Evolutionary conservation across 2,797 vertebrate genomes (phyloP).

Genomic region (Cryptoprocta ferox): DNA sequence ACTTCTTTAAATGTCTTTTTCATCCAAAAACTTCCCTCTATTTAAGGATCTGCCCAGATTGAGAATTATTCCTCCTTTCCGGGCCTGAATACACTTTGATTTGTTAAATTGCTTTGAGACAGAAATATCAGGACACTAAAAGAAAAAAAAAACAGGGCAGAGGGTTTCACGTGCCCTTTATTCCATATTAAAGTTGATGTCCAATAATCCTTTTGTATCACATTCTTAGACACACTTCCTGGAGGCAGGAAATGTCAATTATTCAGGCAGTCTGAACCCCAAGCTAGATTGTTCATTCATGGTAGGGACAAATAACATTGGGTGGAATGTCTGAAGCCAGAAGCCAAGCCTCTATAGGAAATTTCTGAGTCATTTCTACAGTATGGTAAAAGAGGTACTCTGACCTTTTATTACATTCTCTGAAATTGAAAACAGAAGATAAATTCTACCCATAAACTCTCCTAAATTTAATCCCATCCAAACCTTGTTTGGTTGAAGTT

Average conservation of each 20-base stretch:
- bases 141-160: background rate
- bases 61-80: background rate
- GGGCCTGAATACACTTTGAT: background rate
- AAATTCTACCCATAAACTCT: slow-evolving; percentile 34
- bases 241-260: slow-evolving; percentile 19
- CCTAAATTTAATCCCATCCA: slow-evolving; percentile 33
- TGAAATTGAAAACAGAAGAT: slow-evolving; percentile 41
- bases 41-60: slow-evolving; percentile 27
- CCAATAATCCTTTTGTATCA: background rate
- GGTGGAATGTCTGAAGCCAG: background rate
- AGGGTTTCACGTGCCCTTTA: background rate
- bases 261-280: background rate
- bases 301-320: slow-evolving; percentile 11
- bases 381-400: background rate
- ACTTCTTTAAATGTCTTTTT: background rate
- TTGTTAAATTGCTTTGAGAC: slow-evolving; percentile 28
- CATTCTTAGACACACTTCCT: background rate
- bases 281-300: background rate
- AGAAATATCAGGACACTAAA: background rate
- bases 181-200: background rate
- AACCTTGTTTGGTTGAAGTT: slow-evolving; percentile 52
- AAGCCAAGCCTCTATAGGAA: background rate
- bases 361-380: slow-evolving; percentile 43
- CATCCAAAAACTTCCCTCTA: background rate
- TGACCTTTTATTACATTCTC: slow-evolving; percentile 29